Evolutionary conservation across 2,797 vertebrate species (phyloP).

Genomic region (Acipenser transmontanus): DNA sequence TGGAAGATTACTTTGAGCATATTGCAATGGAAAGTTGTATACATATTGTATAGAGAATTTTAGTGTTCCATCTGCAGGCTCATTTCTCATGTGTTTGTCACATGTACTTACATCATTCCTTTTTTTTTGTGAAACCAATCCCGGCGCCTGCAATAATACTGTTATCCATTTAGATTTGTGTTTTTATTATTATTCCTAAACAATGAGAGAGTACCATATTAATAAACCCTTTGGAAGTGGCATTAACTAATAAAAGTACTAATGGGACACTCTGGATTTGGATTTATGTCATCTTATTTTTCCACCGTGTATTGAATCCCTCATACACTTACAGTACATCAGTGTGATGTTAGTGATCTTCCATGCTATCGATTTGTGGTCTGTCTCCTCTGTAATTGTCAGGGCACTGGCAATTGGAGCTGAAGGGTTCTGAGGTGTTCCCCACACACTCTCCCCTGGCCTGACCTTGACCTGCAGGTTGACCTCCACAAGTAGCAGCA

Average conservation of each 20-base stretch:
- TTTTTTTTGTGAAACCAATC: too few species aligned
- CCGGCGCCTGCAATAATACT: too few species aligned
- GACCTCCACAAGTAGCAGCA: too few species aligned
- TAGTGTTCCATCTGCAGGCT: too few species aligned
- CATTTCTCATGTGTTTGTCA: neutral
- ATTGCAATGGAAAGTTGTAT: neutral
- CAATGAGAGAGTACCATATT: conserved; percentile 17
- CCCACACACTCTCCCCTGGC: conserved; percentile 41
- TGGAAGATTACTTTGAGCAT: neutral
- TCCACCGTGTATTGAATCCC: conserved; percentile 57
- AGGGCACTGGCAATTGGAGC: conserved; percentile 62
- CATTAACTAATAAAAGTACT: conserved; percentile 37
- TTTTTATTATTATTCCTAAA: too few species aligned
- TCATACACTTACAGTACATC: conserved; percentile 29
- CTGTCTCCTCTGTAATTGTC: conserved; percentile 56
- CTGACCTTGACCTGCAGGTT: conserved; percentile 59
- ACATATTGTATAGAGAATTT: neutral
- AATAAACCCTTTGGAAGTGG: conserved; percentile 26
- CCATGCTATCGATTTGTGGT: conserved; percentile 65
- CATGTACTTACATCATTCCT: neutral
- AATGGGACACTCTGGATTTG: conserved; percentile 67
- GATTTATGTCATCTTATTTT: conserved; percentile 64
- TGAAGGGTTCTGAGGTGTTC: conserved; percentile 56
- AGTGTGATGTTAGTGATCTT: conserved; percentile 35
- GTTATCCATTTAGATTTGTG: too few species aligned